phyloP scores from a whole-genome alignment of 2,797 vertebrate genomes.

The Rhabdomys pumilio region DNA sequence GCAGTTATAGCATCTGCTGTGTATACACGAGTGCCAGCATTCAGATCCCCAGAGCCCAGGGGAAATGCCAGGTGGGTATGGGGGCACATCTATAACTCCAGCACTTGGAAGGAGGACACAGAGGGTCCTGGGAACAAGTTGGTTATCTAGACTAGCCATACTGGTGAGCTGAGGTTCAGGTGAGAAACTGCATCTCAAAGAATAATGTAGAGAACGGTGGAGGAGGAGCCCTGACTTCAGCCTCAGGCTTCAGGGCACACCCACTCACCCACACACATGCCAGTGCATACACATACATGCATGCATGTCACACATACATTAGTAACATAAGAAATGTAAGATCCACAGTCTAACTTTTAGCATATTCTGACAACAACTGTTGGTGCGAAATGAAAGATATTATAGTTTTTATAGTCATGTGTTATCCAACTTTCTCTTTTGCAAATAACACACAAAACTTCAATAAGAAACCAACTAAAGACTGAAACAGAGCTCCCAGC shows the following conservation, averaged over 20 bases:
- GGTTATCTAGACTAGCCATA: neutral
- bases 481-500: neutral
- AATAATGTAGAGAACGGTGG: neutral
- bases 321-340: neutral
- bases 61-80: neutral
- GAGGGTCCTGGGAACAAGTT: neutral
- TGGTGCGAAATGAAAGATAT: neutral
- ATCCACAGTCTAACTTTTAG: neutral
- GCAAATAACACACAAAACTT: slow-evolving; percentile 1
- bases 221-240: neutral
- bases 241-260: neutral
- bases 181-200: neutral
- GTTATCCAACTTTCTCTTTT: slow-evolving; percentile 46
- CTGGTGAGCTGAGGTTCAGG: neutral
- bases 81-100: neutral
- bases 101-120: neutral
- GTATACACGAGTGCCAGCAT: neutral
- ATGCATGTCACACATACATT: neutral
- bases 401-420: neutral
- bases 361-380: slow-evolving; percentile 13
- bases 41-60: neutral
- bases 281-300: neutral
- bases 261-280: neutral
- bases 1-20: neutral
- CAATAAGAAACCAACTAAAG: slow-evolving; percentile 17